Evolutionary conservation across 2,797 vertebrate genomes (phyloP).

Genomic region (Paramormyrops hopkinsi): DNA sequence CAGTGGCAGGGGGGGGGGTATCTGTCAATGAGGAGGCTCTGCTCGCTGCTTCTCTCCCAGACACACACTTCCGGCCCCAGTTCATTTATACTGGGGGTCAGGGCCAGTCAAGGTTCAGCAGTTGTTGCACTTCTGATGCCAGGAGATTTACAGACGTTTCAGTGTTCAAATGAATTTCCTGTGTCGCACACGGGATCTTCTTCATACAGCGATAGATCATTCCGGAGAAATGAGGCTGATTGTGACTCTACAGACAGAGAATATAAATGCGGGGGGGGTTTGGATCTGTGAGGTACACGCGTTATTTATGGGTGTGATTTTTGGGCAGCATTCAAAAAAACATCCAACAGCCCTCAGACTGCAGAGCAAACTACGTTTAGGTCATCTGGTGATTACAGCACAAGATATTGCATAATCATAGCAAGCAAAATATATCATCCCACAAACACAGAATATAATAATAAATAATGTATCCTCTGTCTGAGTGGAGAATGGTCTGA

Average conservation of each 20-base stretch:
- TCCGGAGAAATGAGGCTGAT: background rate
- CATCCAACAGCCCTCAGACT: background rate
- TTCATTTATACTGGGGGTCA: background rate
- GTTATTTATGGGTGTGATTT: background rate
- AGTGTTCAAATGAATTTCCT: background rate
- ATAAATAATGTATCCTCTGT: conserved; percentile 1
- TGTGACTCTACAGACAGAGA: background rate
- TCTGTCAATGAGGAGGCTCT: background rate
- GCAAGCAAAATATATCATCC: background rate
- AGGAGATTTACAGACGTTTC: background rate
- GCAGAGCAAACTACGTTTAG: background rate
- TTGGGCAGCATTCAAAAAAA: background rate
- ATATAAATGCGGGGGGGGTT: background rate
- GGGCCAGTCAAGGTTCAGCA: background rate
- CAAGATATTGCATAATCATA: conserved; percentile 1
- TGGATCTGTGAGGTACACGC: background rate
- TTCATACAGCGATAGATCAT: background rate
- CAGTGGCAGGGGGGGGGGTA: background rate
- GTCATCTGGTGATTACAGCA: background rate
- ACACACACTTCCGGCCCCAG: background rate
- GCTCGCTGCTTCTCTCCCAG: background rate
- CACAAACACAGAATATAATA: background rate
- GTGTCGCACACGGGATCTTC: background rate
- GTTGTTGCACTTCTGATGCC: background rate
- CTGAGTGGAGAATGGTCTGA: conserved; percentile 30